phyloP scores from a whole-genome alignment of 1,140 invertebrate species.

The Teleogryllus occipitalis region DNA sequence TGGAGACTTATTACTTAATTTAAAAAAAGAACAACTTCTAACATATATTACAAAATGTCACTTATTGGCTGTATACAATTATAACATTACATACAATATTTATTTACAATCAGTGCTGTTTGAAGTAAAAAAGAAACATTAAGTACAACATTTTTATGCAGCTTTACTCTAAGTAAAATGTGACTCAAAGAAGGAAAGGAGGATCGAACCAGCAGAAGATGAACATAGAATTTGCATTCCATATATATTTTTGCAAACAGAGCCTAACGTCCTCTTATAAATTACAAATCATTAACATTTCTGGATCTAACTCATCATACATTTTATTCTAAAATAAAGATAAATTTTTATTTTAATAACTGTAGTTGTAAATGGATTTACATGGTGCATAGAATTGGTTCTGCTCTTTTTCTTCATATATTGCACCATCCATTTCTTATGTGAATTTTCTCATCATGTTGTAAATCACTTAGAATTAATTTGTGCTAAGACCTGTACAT shows the following conservation, averaged over 20 bases:
- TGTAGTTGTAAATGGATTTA: not conserved
- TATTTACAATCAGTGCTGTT: slow-evolving; percentile 21
- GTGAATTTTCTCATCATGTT: not conserved
- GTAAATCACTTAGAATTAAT: slow-evolving; percentile 3
- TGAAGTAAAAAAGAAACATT: slow-evolving; percentile 14
- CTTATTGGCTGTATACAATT: slow-evolving; percentile 4
- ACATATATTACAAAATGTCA: slow-evolving; percentile 14
- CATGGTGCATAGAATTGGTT: not conserved
- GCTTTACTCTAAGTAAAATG: not conserved
- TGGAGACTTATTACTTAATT: slow-evolving; percentile 9
- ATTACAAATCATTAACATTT: not conserved
- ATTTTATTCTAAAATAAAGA: slow-evolving; percentile 2
- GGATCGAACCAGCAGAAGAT: not conserved
- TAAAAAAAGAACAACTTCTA: slow-evolving; percentile 15
- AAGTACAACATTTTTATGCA: not conserved
- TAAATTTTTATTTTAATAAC: not conserved
- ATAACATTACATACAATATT: slow-evolving; percentile 17
- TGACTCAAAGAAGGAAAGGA: not conserved
- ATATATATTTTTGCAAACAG: not conserved
- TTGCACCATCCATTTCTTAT: slow-evolving; percentile 7
- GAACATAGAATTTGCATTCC: not conserved
- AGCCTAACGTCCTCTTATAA: not conserved
- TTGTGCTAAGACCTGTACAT: slow-evolving; percentile 14
- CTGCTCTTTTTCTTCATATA: slow-evolving; percentile 5
- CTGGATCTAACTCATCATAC: slow-evolving; percentile 7